phyloP scores from a whole-genome alignment of 2,888 invertebrate species.

The Ctenicera cuprea region DNA sequence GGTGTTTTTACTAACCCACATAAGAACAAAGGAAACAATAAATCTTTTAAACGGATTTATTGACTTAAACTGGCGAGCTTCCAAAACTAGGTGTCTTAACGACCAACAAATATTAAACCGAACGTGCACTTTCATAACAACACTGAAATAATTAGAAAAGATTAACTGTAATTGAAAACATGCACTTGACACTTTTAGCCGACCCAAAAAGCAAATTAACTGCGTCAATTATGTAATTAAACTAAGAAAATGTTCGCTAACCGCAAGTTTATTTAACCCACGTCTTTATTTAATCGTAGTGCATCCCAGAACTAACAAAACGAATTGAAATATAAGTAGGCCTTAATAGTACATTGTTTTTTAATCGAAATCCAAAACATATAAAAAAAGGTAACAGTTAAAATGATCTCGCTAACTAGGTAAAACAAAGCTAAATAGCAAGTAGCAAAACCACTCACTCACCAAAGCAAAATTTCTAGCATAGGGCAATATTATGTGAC shows the following conservation, averaged over 20 bases:
- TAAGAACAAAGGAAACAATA: constrained; percentile 44
- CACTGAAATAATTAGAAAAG: constrained; percentile 40
- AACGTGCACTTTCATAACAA: constrained; percentile 26
- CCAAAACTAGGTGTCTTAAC: constrained; percentile 45
- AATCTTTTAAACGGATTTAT: constrained; percentile 49
- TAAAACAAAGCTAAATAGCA: no score
- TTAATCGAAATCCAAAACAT: no score
- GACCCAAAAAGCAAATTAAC: constrained; percentile 41
- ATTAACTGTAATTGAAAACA: constrained; percentile 45
- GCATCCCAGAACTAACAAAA: background rate
- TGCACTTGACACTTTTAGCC: constrained; percentile 47
- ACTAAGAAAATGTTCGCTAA: constrained; percentile 20
- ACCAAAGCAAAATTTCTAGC: no score
- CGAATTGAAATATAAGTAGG: no score
- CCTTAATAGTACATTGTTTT: no score
- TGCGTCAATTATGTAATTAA: constrained; percentile 40
- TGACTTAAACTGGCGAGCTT: constrained; percentile 53
- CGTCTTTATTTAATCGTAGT: background rate
- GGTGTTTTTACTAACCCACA: constrained; percentile 57
- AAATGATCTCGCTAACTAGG: no score
- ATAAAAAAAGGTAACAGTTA: no score
- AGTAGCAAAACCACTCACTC: no score
- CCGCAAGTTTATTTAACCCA: constrained; percentile 17
- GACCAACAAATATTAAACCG: constrained; percentile 16
- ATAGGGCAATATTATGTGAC: no score